A percentile compares a stretch with the other conserved stretches of the same genome.
phyloP scores from a whole-genome alignment of 2,888 invertebrate species.

The Phyto melanocephala region DNA sequence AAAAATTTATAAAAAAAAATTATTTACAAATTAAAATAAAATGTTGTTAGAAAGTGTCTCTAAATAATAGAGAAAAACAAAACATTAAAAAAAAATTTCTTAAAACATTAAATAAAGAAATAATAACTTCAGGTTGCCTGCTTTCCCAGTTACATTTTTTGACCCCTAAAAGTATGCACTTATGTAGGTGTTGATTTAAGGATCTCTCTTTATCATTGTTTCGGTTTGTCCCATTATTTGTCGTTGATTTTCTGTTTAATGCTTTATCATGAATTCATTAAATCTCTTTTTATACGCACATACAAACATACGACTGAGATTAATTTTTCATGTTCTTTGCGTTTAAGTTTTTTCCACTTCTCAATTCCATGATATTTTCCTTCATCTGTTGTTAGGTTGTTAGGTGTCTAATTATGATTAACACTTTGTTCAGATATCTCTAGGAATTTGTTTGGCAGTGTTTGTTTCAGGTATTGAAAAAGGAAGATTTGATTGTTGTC shows the following conservation, averaged over 20 bases:
- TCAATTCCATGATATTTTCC: background rate
- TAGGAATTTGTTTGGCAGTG: background rate
- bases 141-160: too few species aligned
- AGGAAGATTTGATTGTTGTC: too few species aligned
- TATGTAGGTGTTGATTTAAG: background rate
- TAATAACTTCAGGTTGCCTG: too few species aligned
- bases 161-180: too few species aligned
- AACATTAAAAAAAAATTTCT: too few species aligned
- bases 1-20: too few species aligned
- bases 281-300: too few species aligned
- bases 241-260: background rate
- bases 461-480: background rate
- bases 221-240: background rate
- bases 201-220: background rate
- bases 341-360: background rate
- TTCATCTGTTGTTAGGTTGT: background rate
- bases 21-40: too few species aligned
- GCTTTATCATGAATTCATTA: background rate
- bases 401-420: background rate
- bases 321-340: background rate
- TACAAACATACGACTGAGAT: background rate
- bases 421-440: background rate
- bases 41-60: too few species aligned
- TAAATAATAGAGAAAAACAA: too few species aligned
- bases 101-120: too few species aligned